phyloP scores from a whole-genome alignment of 2,888 invertebrate species.

The Chrysolina haemoptera region DNA sequence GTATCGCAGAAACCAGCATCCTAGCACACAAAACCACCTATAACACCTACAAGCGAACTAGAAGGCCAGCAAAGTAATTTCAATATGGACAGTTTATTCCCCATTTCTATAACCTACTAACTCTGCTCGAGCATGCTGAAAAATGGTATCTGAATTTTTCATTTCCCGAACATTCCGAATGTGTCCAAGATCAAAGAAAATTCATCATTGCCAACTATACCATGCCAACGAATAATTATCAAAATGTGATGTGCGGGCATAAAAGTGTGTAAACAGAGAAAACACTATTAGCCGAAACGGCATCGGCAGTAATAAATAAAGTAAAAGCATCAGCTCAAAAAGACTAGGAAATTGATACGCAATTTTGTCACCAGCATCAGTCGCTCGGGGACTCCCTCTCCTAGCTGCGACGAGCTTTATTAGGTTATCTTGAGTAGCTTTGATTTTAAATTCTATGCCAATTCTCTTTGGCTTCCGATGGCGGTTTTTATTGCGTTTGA shows the following conservation, averaged over 20 bases:
- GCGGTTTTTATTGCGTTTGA: slow-evolving; percentile 47
- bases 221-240: slow-evolving; percentile 42
- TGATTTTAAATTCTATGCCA: slow-evolving; percentile 63
- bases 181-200: slow-evolving; percentile 35
- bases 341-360: slow-evolving; percentile 62
- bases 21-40: too few relatives aligned
- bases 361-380: slow-evolving; percentile 59
- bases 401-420: slow-evolving; percentile 52
- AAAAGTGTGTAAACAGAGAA: slow-evolving; percentile 52
- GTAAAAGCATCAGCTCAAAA: slow-evolving; percentile 60
- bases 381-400: slow-evolving; percentile 37
- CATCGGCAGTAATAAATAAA: slow-evolving; percentile 47
- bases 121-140: neutral
- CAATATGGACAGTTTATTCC: too few relatives aligned
- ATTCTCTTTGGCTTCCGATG: slow-evolving; percentile 53
- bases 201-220: slow-evolving; percentile 28
- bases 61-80: too few relatives aligned
- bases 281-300: slow-evolving; percentile 48
- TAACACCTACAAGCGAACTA: too few relatives aligned
- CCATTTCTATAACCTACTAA: neutral
- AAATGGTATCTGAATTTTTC: slow-evolving; percentile 1
- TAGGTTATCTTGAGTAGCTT: slow-evolving; percentile 61
- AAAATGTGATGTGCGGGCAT: slow-evolving; percentile 48
- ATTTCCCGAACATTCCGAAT: neutral
- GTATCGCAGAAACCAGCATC: too few relatives aligned